Evolutionary conservation across 1,140 invertebrate genomes (phyloP), one percentile per base, ranked within the genome.

Genomic region (Macrosteles quadrilineatus): DNA sequence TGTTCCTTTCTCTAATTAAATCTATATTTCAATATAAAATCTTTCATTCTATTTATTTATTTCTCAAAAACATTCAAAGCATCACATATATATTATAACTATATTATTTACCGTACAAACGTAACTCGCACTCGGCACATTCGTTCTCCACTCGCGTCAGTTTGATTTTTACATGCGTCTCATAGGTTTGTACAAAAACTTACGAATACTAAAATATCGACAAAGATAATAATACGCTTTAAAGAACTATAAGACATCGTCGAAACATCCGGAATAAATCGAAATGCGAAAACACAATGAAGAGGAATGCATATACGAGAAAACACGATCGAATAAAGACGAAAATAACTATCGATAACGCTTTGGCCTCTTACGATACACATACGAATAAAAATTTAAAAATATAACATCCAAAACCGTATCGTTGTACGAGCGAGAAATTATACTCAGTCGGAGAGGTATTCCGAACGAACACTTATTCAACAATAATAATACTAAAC

Each of bases 1-100:
- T 25, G 40, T 66, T 66, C 64, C 64, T 66, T 23, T 66, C n/a
- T 66, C 32, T 66, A 66, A n/a, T 66, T 66, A 66, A 66, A 66
- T 45, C 64, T 66, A 66, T 66, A 23, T 66, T 59, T 69, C 67
- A 62, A 69, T 69, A 69, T 69, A 69, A 69, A 69, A 69, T 69
- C 57, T 69, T 40, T 69, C 50, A 40, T 64, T 43, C 67, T 69
- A 69, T 36, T 69, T 40, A 40, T 69, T 69, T 32, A 30, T 62
- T 69, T 29, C 36, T 23, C 19, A 43, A 66, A 55, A 69, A 69
- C 67, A 69, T 62, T 69, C 67, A 69, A 69, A 69, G 67, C 67
- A 69, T 69, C 55, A 66, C 64, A 66, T 66, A 45, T 66, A 66
- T 66, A 31, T 50, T 68, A 57, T 57, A 66, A 45, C 32, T 66